phyloP scores from a whole-genome alignment of 1,140 invertebrate species.

The Micrasema minimum region DNA sequence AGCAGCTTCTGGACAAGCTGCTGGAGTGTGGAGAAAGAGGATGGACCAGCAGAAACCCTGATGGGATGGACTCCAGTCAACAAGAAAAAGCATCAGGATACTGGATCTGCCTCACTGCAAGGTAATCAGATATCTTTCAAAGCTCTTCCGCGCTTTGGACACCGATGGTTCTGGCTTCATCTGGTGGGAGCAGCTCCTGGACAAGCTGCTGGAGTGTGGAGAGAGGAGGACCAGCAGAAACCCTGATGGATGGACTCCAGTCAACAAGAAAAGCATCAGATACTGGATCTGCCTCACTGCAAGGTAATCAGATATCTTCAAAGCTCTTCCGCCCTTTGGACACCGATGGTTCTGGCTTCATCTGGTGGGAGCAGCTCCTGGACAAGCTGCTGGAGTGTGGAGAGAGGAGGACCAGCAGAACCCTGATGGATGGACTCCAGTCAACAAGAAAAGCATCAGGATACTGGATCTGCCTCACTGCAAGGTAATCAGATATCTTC shows the following conservation, averaged over 20 bases:
- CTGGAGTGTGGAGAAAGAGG: slow-evolving; percentile 40
- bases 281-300: slow-evolving; percentile 45
- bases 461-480: slow-evolving; percentile 46
- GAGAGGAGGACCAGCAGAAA: slow-evolving; percentile 32
- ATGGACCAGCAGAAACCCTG: slow-evolving; percentile 21
- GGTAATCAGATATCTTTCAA: too few species aligned
- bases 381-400: slow-evolving; percentile 41
- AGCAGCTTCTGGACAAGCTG: slow-evolving; percentile 41
- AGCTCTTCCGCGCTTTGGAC: slow-evolving; percentile 44
- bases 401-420: slow-evolving; percentile 31
- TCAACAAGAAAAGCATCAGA: slow-evolving; percentile 40
- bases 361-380: slow-evolving; percentile 45
- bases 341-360: slow-evolving; percentile 28
- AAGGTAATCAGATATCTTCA: slow-evolving; percentile 48
- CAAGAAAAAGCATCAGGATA: slow-evolving; percentile 43
- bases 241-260: slow-evolving; percentile 22
- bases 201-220: slow-evolving; percentile 38
- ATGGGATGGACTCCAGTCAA: slow-evolving; percentile 31
- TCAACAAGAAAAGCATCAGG: slow-evolving; percentile 39
- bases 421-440: slow-evolving; percentile 22
- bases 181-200: slow-evolving; percentile 45
- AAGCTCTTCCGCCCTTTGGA: slow-evolving; percentile 46
- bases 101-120: slow-evolving; percentile 46
- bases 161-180: slow-evolving; percentile 34
- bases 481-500: too few species aligned